Conservation (phyloP, 92 coral and sea anemone species). For the Palythoa grandiflora region DNA sequence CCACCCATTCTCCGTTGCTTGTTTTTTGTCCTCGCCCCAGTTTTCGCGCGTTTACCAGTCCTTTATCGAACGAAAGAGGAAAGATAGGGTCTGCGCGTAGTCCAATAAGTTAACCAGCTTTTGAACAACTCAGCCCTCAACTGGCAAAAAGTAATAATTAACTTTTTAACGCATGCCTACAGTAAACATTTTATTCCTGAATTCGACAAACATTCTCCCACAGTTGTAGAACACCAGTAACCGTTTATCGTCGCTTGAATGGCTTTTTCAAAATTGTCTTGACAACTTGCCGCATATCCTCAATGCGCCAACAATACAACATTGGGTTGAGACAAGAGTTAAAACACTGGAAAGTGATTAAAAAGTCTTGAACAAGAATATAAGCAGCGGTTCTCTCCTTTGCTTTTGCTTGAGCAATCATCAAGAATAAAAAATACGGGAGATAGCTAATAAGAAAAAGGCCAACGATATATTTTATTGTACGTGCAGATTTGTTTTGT, state of each 20-base stretch:
- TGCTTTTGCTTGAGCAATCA: not conserved
- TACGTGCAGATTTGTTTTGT: slow-evolving; percentile 2
- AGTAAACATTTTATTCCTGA: too few relatives aligned
- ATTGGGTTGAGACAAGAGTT: slow-evolving; percentile 24
- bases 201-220: too few relatives aligned
- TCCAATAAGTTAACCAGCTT: too few relatives aligned
- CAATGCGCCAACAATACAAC: slow-evolving; percentile 24
- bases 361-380: not conserved
- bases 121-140: too few relatives aligned
- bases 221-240: too few relatives aligned
- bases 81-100: too few relatives aligned
- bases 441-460: slow-evolving; percentile 14
- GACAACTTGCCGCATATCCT: slow-evolving; percentile 14
- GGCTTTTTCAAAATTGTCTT: not conserved
- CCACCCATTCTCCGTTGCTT: too few relatives aligned
- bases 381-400: not conserved
- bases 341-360: slow-evolving; percentile 4
- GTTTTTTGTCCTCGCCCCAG: too few relatives aligned
- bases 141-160: too few relatives aligned
- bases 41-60: too few relatives aligned
- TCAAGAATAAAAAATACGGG: slow-evolving; percentile 1
- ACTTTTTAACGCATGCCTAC: too few relatives aligned
- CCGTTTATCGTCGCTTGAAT: not conserved
- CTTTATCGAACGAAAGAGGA: too few relatives aligned
- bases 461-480: slow-evolving; percentile 9